phyloP scores from a whole-genome alignment of 2,113 vertebrate species.

The Daboia siamensis region DNA sequence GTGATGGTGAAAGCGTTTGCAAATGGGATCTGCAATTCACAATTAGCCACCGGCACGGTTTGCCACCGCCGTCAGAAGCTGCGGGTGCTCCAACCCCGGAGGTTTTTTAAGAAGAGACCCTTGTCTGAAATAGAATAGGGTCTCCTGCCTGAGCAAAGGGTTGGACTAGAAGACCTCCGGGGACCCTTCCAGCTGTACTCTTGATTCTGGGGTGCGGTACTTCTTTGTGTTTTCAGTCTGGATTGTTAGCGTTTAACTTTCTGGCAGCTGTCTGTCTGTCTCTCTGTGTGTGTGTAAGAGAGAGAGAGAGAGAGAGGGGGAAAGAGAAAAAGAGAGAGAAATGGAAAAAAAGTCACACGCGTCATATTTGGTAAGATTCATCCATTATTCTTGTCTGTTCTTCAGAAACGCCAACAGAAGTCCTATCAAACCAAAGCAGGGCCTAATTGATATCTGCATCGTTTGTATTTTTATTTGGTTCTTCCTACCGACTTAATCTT shows the following conservation, averaged over 20 bases:
- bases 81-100: too few relatives aligned
- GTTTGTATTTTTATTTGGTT: not conserved
- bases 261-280: not conserved
- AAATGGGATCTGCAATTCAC: too few relatives aligned
- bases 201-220: not conserved
- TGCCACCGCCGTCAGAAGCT: too few relatives aligned
- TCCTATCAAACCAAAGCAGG: not conserved
- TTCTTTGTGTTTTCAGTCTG: not conserved
- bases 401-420: not conserved
- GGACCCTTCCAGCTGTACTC: too few relatives aligned
- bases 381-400: not conserved
- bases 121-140: too few relatives aligned
- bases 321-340: not conserved
- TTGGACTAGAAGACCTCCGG: too few relatives aligned
- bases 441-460: not conserved
- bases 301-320: too few relatives aligned
- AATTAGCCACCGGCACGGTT: too few relatives aligned
- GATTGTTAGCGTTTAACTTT: not conserved
- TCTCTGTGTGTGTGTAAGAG: too few relatives aligned
- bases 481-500: constrained; percentile 23
- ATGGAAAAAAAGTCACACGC: fast-evolving
- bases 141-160: too few relatives aligned
- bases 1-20: too few relatives aligned
- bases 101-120: too few relatives aligned
- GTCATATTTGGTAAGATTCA: not conserved